phyloP scores from a whole-genome alignment of 1,140 invertebrate species.

The Diorhabda sublineata region DNA sequence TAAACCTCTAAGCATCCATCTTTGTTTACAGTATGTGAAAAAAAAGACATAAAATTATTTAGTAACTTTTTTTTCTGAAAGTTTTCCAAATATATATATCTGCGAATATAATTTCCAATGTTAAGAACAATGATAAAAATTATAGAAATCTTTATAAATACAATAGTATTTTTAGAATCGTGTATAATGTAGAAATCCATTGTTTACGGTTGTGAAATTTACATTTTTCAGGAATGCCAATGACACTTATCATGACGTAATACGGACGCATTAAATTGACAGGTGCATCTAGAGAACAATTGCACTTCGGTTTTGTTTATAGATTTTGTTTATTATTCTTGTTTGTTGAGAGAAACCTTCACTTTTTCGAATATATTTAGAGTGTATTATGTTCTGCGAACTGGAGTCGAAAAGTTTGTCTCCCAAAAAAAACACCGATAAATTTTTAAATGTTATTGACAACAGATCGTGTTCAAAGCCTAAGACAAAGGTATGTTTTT shows the following conservation, averaged over 20 bases:
- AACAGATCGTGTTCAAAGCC: constrained; percentile 27
- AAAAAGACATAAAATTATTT: too few species aligned
- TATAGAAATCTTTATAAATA: too few species aligned
- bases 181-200: background rate
- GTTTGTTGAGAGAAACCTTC: background rate
- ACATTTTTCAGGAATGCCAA: background rate
- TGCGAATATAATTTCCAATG: too few species aligned
- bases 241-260: background rate
- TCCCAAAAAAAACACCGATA: constrained; percentile 16
- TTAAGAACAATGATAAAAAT: too few species aligned
- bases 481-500: constrained; percentile 21
- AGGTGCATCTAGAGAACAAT: background rate
- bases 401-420: constrained; percentile 19
- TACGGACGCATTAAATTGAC: background rate
- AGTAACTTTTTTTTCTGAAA: too few species aligned
- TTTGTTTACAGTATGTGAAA: too few species aligned
- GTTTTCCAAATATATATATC: too few species aligned
- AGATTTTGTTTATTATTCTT: background rate
- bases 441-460: constrained; percentile 24
- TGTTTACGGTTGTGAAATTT: background rate
- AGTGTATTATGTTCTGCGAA: constrained; percentile 23
- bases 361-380: background rate
- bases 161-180: too few species aligned
- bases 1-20: too few species aligned
- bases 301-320: background rate